Evolutionary conservation across 2,113 vertebrate genomes (phyloP).

Genomic region (Oryctolagus cuniculus): mOryCun1.1 NC_091436.1:102620001-102620500

Average conservation of each 20-base stretch:
- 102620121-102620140: not conserved
- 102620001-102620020: too few species aligned
- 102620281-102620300: not conserved
- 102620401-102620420: slow-evolving; percentile 82
- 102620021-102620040: too few species aligned
- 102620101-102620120: not conserved
- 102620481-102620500: slow-evolving; percentile 84
- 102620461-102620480: not conserved
- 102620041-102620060: too few species aligned
- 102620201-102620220: not conserved
- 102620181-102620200: not conserved
- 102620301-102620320: slow-evolving; percentile 7
- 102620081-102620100: slow-evolving; percentile 25
- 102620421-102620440: slow-evolving; percentile 15
- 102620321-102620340: slow-evolving; percentile 89
- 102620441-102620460: fast-evolving
- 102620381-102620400: slow-evolving; percentile 96
- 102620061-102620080: not conserved
- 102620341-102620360: slow-evolving; percentile 95
- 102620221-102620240: not conserved
- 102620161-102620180: not conserved
- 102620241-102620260: not conserved
- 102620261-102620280: not conserved
- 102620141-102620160: not conserved
- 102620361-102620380: slow-evolving; percentile 97